Percentiles rank a stretch among this genome's conserved stretches.
Conservation (phyloP, 30 jellyfish, hydroid and myxozoan species). For the Hydractinia echinata region DNA sequence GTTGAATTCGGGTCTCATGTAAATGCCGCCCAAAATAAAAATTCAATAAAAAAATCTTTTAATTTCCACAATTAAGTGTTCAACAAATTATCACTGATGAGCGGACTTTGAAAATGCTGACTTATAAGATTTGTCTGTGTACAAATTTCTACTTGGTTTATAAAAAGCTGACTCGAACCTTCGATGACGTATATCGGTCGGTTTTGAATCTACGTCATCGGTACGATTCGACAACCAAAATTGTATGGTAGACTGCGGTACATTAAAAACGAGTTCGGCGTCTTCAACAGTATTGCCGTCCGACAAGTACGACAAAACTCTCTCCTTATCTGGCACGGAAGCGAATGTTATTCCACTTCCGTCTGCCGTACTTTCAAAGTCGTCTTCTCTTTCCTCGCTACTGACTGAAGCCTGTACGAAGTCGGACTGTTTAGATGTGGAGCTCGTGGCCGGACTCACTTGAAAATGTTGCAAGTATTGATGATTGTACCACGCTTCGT, state of each 20-base stretch:
- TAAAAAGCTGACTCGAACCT: conserved; percentile 11
- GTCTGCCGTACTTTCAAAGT: not conserved
- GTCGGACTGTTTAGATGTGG: not conserved
- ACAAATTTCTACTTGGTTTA: not conserved
- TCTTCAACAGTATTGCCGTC: conserved; percentile 31
- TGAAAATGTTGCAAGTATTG: conserved; percentile 37
- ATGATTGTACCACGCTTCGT: conserved; percentile 37
- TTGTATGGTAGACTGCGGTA: conserved; percentile 16
- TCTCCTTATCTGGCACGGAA: conserved; percentile 18
- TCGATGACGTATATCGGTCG: not conserved
- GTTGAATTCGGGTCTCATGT: too few species aligned
- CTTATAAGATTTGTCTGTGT: not conserved
- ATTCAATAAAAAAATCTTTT: too few species aligned
- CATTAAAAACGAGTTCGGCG: conserved; percentile 9
- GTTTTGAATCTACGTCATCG: not conserved
- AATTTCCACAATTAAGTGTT: not conserved
- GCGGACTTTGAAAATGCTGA: conserved; percentile 13
- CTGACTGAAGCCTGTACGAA: not conserved
- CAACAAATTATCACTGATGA: not conserved
- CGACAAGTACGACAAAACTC: not conserved
- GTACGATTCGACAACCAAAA: conserved; percentile 3
- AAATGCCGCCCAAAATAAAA: too few species aligned
- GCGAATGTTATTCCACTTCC: conserved; percentile 8
- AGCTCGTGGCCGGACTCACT: conserved; percentile 13
- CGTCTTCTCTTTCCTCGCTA: not conserved